phyloP scores from a whole-genome alignment of 2,797 vertebrate species.

The Babyrousa celebensis region DNA sequence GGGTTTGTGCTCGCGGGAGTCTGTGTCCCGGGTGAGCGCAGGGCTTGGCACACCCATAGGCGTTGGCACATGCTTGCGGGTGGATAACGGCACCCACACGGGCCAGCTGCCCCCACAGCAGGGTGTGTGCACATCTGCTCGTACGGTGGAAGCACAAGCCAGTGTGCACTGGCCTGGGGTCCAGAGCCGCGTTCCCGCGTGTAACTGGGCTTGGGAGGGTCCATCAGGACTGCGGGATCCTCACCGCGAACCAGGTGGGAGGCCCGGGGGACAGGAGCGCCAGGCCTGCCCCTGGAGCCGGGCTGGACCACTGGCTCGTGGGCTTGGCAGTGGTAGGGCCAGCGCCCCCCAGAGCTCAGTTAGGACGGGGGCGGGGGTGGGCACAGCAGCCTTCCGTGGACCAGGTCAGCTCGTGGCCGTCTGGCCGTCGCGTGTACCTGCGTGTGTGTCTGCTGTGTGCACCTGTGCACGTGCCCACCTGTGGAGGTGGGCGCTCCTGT shows the following conservation, averaged over 20 bases:
- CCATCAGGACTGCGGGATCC: accelerated
- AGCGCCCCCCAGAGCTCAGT: not conserved
- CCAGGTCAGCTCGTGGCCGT: no score
- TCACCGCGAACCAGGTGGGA: not conserved
- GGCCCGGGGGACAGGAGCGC: not conserved
- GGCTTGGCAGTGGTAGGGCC: not conserved
- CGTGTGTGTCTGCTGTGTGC: no score
- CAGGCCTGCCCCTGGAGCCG: not conserved
- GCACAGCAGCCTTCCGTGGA: not conserved
- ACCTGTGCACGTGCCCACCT: no score
- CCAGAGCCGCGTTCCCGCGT: not conserved
- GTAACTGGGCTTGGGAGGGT: not conserved
- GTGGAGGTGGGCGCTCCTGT: not conserved
- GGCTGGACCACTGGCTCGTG: accelerated
- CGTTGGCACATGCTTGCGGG: accelerated
- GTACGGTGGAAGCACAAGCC: not conserved
- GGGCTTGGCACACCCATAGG: not conserved
- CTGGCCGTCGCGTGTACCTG: no score
- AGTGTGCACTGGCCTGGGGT: not conserved
- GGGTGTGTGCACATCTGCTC: accelerated
- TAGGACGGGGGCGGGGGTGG: not conserved
- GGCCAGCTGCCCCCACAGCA: accelerated
- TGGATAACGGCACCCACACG: accelerated
- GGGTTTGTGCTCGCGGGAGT: not conserved
- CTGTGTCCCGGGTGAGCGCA: not conserved